Base-by-base conservation (phyloP, 92 coral and sea anemone genomes). In the Zoanthus gigantus region DNA sequence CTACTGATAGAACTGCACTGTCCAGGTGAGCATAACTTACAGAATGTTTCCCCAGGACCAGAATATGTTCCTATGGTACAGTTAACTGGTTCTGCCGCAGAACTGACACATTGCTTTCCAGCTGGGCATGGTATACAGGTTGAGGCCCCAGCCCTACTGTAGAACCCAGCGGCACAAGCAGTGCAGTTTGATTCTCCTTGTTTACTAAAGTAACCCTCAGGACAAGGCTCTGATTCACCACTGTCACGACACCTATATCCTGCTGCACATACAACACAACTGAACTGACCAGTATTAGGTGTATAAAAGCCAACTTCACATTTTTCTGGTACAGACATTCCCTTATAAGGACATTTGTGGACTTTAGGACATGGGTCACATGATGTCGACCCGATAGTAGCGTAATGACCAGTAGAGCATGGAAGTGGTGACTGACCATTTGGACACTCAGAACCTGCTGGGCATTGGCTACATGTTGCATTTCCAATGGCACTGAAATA, bases 231-330 rank as follows among this genome's bases (percentile, higher is more conserved):
- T 9, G 99, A 97, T 65, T 92, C 72, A 53, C 89, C 96, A 37
- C 93, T 90, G 68, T 94, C 92, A 52, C 89, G 90, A 58, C 99
- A 97, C 8, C 88, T 89, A 10, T 88, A 95, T 14, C 99, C 99
- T 17, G 99, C 98, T 83, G 93, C 99, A 48, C 99, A 97, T 45
- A 89, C 85, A 42, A 91, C 73, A 80, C 99, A 97, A 63, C 92
- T 81, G 16, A 71, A 9, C 79, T 97, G 99, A 6, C 91, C 92
- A 9, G 95, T 97, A 12, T 88, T 92, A 66, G 92, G 96, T 4
- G 94, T 97, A 87, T 97, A 97, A 23, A 88, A 92, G 7, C 99
- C 99, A 42, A 84, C 91, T 42, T 95, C 93, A 46, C 99, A 97
- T 65, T 91, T 83, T 80, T 94, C 96, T 73, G 98, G 97, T 4